A percentile compares a stretch with the other conserved stretches of the same genome.
Evolutionary conservation across 2,888 invertebrate species (phyloP).

Genomic region (Eupeodes latifasciatus): DNA sequence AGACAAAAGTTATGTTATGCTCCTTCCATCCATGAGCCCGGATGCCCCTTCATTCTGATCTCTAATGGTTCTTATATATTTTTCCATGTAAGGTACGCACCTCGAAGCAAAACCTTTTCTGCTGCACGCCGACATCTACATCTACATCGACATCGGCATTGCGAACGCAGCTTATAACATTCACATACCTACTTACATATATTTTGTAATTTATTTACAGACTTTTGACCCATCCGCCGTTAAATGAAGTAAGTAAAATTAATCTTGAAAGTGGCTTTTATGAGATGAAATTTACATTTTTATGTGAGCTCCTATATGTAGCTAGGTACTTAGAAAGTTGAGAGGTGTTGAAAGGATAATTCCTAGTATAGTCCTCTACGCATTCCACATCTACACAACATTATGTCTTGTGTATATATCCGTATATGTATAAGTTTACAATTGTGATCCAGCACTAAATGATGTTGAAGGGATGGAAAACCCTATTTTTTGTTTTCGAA

Average conservation of each 20-base stretch:
- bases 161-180: no score
- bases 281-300: slow-evolving; percentile 76
- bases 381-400: not conserved
- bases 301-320: slow-evolving; percentile 44
- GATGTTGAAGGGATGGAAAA: not conserved
- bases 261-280: slow-evolving; percentile 76
- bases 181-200: slow-evolving; percentile 18
- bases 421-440: not conserved
- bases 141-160: no score
- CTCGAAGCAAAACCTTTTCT: not conserved
- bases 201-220: slow-evolving; percentile 72
- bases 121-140: no score
- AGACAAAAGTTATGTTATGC: slow-evolving; percentile 26
- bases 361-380: not conserved
- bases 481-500: not conserved
- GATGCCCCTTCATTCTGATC: not conserved
- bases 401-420: no score
- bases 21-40: not conserved
- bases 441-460: not conserved
- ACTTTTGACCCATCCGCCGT: slow-evolving; percentile 73
- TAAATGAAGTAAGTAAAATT: slow-evolving; percentile 76
- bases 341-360: slow-evolving; percentile 60
- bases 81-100: not conserved
- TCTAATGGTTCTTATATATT: not conserved
- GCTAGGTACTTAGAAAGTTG: slow-evolving; percentile 12